A percentile compares a stretch with the other conserved stretches of the same genome.
These are phyloP conservation scores for Cephus cinctus DNA, from an alignment of 1,140 invertebrate species.

Conservation along the genomic window DNA sequence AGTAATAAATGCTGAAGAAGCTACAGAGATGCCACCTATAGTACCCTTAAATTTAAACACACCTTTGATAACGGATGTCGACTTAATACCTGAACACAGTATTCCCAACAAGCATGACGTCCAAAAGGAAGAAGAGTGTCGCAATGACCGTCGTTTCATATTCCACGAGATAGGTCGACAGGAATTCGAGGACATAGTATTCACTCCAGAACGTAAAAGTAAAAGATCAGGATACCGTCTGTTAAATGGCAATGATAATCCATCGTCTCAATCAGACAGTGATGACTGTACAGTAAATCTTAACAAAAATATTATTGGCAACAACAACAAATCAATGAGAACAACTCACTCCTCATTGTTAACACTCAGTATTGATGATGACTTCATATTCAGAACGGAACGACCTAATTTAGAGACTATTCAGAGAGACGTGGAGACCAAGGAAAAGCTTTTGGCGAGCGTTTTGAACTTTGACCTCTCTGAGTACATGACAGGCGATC, in stretches of 20 bases:
- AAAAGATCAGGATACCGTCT: slow-evolving; percentile 37
- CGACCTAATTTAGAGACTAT: slow-evolving; percentile 56
- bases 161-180: slow-evolving; percentile 58
- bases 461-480: slow-evolving; percentile 56
- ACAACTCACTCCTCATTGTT: slow-evolving; percentile 42
- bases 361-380: slow-evolving; percentile 48
- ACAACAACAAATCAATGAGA: slow-evolving; percentile 11
- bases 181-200: slow-evolving; percentile 61
- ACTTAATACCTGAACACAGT: slow-evolving; percentile 16
- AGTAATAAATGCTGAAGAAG: slow-evolving; percentile 57
- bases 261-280: background rate
- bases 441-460: slow-evolving; percentile 57
- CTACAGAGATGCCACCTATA: slow-evolving; percentile 52
- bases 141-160: slow-evolving; percentile 41
- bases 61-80: slow-evolving; percentile 44
- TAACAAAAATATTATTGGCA: slow-evolving; percentile 10
- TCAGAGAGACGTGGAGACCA: slow-evolving; percentile 57
- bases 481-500: slow-evolving; percentile 43
- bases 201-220: slow-evolving; percentile 52
- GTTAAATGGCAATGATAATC: slow-evolving; percentile 8
- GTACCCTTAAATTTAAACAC: slow-evolving; percentile 48
- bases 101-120: slow-evolving; percentile 14
- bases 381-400: slow-evolving; percentile 42
- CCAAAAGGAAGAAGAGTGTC: slow-evolving; percentile 13
- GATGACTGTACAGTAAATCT: background rate